Conservation (phyloP, 1,140 invertebrate genomes). For the Zaprionus capensis region DNA sequence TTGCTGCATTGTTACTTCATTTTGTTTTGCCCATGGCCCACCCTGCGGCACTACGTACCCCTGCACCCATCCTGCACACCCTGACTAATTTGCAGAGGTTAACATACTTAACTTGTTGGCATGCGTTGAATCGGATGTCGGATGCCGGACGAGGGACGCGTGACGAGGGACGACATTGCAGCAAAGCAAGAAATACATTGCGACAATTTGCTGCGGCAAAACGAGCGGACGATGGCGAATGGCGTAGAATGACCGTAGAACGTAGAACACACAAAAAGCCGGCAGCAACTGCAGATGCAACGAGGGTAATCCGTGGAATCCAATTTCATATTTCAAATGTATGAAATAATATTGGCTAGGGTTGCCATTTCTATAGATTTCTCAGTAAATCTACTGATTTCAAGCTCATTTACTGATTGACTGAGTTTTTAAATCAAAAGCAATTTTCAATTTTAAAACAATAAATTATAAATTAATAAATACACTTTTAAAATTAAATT, state of each 20-base stretch:
- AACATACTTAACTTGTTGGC: slow-evolving; percentile 81
- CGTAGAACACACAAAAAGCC: slow-evolving; percentile 7
- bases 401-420: too few species aligned
- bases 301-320: slow-evolving; percentile 1
- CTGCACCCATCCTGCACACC: slow-evolving; percentile 41
- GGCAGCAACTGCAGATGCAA: neutral
- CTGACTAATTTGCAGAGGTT: slow-evolving; percentile 79
- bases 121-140: slow-evolving; percentile 68
- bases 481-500: too few species aligned
- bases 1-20: slow-evolving; percentile 79
- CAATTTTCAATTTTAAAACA: too few species aligned
- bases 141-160: neutral
- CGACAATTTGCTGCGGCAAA: slow-evolving; percentile 77
- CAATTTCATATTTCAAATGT: neutral
- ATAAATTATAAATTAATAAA: too few species aligned
- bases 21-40: slow-evolving; percentile 33
- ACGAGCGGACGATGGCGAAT: slow-evolving; percentile 45
- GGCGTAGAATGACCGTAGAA: slow-evolving; percentile 31
- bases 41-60: neutral
- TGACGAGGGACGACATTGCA: slow-evolving; percentile 46
- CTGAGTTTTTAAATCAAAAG: too few species aligned
- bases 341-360: neutral
- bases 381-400: too few species aligned
- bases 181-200: slow-evolving; percentile 60
- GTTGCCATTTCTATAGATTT: too few species aligned